Base-by-base conservation (phyloP, 1,140 invertebrate species). In the Sycophila sp. region DNA sequence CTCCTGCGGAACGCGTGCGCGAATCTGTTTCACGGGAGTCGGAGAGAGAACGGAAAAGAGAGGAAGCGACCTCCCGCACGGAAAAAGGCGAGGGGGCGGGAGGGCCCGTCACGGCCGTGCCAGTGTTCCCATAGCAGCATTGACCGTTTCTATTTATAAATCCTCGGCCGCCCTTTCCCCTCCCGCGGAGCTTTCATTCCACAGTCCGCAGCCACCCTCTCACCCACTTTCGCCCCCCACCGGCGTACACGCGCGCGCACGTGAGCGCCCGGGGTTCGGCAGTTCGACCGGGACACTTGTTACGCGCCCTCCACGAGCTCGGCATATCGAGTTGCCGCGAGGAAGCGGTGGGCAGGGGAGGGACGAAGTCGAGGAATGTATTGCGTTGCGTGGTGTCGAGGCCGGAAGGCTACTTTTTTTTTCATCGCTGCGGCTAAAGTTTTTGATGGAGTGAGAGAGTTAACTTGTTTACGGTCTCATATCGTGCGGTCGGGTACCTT, bases 111-210 rank as follows among this genome's bases (percentile, higher is more conserved):
- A 72, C 45, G 64, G 64, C 47, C 70, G 26, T 49, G 32, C 42
- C 32, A 76, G 74, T 83, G 79, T 83, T 84, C 82, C 79, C 81
- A 82, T 84, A 81, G 82, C 79, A 84, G 82, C 81, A 83, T 83
- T 83, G 79, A 83, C 81, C 81, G 81, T 74, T 81, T 84, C 80
- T 83, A 83, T 84, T 84, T 83, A 83, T 83, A 83, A 80, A 80
- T 78, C 64, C 45, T 34, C 62, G 53, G 56, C 72, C 63, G 69
- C 64, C 65, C 72, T 75, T 53, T 62, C 32, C 40, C 13, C n/a
- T 36, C 17, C 28, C 63, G 5, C 40, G 26, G n/a, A 58, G 38
- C 49, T 56, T 55, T 17, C 6, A 42, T 34, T 59, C 49, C 3
- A 28, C 40, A 4, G 13, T 13, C 32, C 11, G 28, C 2, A 26